Evolutionary conservation across 2,797 vertebrate genomes (phyloP), one percentile per base, ranked within the genome.

Genomic region (Chelidonichthys spinosus): DNA sequence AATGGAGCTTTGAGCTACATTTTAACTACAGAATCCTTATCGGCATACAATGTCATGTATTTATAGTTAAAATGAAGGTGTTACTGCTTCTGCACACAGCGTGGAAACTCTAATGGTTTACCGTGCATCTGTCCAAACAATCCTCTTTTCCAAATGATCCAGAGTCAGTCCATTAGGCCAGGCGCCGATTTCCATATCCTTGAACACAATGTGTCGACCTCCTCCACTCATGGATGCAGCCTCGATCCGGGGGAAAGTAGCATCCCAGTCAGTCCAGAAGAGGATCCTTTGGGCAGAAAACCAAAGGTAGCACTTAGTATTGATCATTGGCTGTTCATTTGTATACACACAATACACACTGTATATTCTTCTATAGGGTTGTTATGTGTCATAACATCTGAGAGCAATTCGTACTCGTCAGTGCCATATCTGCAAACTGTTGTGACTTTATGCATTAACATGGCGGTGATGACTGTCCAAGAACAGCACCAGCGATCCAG

Each of bases 221-320:
- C 95, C 95, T 58, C 98, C 98, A 0, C 97, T 99, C 98, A 99
- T 99, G 0, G 98, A 97, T 1, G 98, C 97, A 0, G 97, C 98
- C 80, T 99, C 98, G 0, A 99, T 99, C 35, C 98, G 97, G 70
- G 98, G 98, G 85, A 98, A 99, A 56, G 96, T 98, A 33, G 98
- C 97, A 88, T 99, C 98, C 98, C 98, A 99, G 90, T 99, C 98
- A 1, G 98, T 99, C 98, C 98, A 99, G 93, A 99, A 99, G 42
- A 99, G 94, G 88, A 99, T 97, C 87, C 98, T 99, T 79, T 69
- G 77, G 76, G 63, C 9, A 88, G 36, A 73, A 77, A 82, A 10
- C 5, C 63, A 78, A 64, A 69, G 10, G 32, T 25, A 63, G 17
- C 11, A 39, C 7, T 85, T 70, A 70, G 7, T 39, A 53, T 32